These are phyloP conservation scores for Protaetia brevitarsis DNA, from an alignment of 1,140 invertebrate species.

Conservation along the genomic window DNA sequence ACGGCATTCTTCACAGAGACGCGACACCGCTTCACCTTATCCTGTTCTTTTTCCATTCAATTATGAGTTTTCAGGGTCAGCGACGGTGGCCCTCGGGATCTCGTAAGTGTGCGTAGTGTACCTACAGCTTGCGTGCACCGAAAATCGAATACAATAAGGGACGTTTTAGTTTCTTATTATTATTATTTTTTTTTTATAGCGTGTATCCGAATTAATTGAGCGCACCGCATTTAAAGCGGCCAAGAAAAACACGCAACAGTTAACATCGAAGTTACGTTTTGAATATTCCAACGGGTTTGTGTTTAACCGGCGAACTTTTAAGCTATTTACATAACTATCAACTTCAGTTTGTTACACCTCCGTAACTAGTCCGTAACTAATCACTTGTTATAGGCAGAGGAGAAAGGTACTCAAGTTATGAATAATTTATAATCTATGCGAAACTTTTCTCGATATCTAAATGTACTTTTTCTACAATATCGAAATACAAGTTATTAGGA, in stretches of 20 bases:
- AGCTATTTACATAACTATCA: constrained; percentile 7
- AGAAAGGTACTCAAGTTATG: not conserved
- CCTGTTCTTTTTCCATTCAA: constrained; percentile 15
- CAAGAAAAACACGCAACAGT: constrained; percentile 5
- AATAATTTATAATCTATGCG: not conserved
- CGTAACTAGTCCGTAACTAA: not conserved
- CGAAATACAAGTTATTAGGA: not conserved
- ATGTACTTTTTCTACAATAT: not conserved
- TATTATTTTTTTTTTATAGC: not conserved
- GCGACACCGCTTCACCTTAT: constrained; percentile 6
- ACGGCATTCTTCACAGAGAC: constrained; percentile 15
- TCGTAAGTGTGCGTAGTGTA: not conserved
- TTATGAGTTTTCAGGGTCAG: constrained; percentile 15
- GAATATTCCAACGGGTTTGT: not conserved
- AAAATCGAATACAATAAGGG: constrained; percentile 9
- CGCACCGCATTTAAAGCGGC: not conserved
- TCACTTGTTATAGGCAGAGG: not conserved
- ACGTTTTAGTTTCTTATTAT: not conserved
- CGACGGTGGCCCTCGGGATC: not conserved
- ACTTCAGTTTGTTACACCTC: constrained; percentile 7
- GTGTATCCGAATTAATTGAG: constrained; percentile 8
- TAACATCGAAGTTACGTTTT: constrained; percentile 10
- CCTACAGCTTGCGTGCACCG: not conserved
- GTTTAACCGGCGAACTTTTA: not conserved
- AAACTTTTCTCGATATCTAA: not conserved